These are phyloP conservation scores for Myripristis jacobus DNA, from an alignment of 2,797 vertebrate species.

Conservation along the genomic window DNA sequence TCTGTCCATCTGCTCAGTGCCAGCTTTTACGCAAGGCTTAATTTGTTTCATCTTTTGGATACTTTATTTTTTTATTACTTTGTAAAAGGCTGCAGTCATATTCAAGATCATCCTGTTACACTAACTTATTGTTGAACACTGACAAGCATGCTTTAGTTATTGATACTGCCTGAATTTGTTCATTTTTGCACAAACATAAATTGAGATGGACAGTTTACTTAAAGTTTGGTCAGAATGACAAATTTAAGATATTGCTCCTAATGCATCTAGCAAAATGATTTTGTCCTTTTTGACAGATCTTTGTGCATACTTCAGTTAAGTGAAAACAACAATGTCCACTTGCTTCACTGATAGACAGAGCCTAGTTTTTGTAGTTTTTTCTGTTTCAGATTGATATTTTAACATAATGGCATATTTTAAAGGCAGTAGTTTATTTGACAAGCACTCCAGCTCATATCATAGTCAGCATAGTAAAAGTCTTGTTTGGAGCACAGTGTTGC, in stretches of 20 bases:
- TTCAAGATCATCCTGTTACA: neutral
- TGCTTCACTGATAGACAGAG: neutral
- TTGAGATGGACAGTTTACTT: neutral
- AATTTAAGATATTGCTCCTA: neutral
- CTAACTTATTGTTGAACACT: neutral
- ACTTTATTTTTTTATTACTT: slow-evolving; percentile 24
- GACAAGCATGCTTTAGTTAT: slow-evolving; percentile 1
- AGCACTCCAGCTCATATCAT: too few species aligned
- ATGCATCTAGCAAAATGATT: slow-evolving; percentile 3
- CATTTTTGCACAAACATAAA: neutral
- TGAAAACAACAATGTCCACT: neutral
- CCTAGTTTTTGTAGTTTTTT: neutral
- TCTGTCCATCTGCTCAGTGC: slow-evolving; percentile 54
- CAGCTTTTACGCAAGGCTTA: slow-evolving; percentile 31
- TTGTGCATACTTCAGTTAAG: neutral
- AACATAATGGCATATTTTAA: neutral
- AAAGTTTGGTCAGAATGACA: neutral
- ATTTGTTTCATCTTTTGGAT: slow-evolving; percentile 33
- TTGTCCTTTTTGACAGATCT: neutral
- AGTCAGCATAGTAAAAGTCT: too few species aligned
- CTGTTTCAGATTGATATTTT: neutral
- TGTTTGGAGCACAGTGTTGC: too few species aligned
- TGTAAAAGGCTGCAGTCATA: neutral
- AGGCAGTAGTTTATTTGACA: neutral
- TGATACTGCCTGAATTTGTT: neutral